phyloP scores from a whole-genome alignment of 2,888 invertebrate genomes.

The Amphipyra berbera region DNA sequence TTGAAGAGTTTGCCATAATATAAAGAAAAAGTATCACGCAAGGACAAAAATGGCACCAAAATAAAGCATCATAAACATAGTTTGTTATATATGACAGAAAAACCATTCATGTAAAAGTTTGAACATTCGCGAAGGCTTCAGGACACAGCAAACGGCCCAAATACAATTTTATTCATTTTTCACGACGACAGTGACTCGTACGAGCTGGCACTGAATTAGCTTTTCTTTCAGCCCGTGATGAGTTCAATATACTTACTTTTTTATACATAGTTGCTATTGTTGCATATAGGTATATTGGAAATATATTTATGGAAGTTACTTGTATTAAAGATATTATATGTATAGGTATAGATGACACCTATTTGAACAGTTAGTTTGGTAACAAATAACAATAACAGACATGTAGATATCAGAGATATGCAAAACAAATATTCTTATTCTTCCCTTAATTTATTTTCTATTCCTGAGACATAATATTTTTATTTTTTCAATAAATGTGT shows the following conservation, averaged over 20 bases:
- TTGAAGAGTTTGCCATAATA: constrained; percentile 12
- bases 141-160: constrained; percentile 77
- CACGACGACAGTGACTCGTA: constrained; percentile 85
- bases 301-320: constrained; percentile 1
- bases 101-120: constrained; percentile 58
- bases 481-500: too few species aligned
- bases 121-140: constrained; percentile 69
- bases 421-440: too few species aligned
- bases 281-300: constrained; percentile 10
- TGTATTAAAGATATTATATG: too few species aligned
- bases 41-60: constrained; percentile 9
- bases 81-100: constrained; percentile 26
- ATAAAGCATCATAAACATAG: constrained; percentile 29
- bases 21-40: constrained; percentile 21
- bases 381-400: background rate
- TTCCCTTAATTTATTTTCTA: too few species aligned
- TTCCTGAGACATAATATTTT: too few species aligned
- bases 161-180: constrained; percentile 88
- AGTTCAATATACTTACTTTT: constrained; percentile 43
- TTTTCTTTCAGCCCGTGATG: constrained; percentile 78
- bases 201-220: constrained; percentile 84
- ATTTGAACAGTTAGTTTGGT: background rate
- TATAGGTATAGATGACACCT: background rate
- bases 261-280: constrained; percentile 29
- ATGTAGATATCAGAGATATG: background rate